Conservation (phyloP, 1,140 invertebrate species). For the Sarcophaga peregrina region DNA sequence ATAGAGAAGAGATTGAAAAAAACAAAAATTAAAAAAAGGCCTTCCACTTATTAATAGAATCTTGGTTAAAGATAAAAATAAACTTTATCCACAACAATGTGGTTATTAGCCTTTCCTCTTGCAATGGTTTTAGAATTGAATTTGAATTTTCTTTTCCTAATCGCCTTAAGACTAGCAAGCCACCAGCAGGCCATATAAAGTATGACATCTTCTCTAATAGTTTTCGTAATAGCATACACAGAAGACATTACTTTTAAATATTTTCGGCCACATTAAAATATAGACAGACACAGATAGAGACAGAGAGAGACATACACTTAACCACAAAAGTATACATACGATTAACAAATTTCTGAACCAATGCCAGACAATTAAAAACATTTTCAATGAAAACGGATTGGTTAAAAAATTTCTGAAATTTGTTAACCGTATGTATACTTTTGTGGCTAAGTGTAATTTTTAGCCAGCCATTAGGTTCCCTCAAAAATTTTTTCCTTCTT, state of each 20-base stretch:
- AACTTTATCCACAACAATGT: background rate
- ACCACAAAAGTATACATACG: no score
- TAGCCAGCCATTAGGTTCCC: background rate
- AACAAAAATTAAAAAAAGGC: background rate
- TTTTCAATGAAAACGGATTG: no score
- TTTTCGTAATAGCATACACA: background rate
- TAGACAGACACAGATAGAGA: no score
- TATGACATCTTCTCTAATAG: background rate
- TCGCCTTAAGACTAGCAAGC: background rate
- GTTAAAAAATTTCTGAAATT: no score
- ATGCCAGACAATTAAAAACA: no score
- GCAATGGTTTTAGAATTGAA: no score
- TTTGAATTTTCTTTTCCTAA: background rate
- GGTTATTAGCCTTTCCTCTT: no score
- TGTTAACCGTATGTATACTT: no score
- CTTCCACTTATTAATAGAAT: background rate
- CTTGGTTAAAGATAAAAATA: background rate
- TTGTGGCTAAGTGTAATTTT: no score
- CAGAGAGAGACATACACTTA: no score
- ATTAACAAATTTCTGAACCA: no score
- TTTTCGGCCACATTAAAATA: background rate
- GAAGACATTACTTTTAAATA: conserved; percentile 13
- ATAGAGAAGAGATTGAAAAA: background rate
- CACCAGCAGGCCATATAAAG: background rate
- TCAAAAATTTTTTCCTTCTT: background rate